Conservation (phyloP, 37 sponge, comb jelly and placozoan species). For the Tethya wilhelma region DNA sequence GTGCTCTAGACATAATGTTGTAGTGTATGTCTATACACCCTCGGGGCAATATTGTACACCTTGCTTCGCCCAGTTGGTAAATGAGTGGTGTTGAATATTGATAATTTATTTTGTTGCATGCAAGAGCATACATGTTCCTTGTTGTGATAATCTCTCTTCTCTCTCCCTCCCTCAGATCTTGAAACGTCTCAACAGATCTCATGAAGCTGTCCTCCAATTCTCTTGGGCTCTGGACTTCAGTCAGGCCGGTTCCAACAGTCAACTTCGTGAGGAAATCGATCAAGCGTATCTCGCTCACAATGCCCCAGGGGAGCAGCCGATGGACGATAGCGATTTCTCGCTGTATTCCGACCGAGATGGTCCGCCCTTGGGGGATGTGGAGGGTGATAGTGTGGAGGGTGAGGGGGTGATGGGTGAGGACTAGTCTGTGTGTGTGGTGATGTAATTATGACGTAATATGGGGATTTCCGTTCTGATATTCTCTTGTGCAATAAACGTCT, state of each 20-base stretch:
- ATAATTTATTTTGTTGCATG: neutral
- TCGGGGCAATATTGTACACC: too few species aligned
- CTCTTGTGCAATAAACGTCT: too few species aligned
- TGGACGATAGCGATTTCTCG: slow-evolving; percentile 1
- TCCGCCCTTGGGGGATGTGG: neutral
- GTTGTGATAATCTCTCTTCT: neutral
- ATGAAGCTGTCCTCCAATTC: slow-evolving; percentile 78
- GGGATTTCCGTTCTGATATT: too few species aligned
- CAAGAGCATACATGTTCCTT: neutral
- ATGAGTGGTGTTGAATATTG: too few species aligned
- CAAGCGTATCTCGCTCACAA: slow-evolving; percentile 24
- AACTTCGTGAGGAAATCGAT: slow-evolving; percentile 40
- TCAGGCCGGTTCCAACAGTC: slow-evolving; percentile 16
- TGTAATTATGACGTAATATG: too few species aligned
- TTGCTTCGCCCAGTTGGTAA: too few species aligned
- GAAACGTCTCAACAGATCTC: slow-evolving; percentile 61
- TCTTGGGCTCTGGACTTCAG: slow-evolving; percentile 83
- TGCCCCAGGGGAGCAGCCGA: neutral
- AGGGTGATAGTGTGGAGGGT: neutral
- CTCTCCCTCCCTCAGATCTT: slow-evolving; percentile 27
- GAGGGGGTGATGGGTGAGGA: slow-evolving; percentile 12
- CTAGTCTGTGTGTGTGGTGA: neutral
- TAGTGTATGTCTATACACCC: too few species aligned
- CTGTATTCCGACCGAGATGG: neutral
- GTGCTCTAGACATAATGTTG: too few species aligned